Evolutionary conservation across 1,140 invertebrate genomes (phyloP), one percentile per base, ranked within the genome.

Genomic region (Myzus persicae): DNA sequence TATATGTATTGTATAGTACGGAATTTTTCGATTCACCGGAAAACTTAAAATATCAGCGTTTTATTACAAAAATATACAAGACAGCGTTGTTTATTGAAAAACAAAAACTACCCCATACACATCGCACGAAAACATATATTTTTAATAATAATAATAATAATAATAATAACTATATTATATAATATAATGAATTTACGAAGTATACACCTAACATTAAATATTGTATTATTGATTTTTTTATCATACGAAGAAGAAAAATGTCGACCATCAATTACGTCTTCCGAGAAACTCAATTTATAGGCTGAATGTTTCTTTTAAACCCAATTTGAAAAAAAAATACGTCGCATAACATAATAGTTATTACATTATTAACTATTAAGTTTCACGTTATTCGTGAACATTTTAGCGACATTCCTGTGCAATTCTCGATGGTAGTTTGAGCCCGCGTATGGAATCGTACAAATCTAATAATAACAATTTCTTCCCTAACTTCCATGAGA

Each of bases 301-400:
- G 31, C 14, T n/a, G 5, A 76, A 18, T n/a, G n/a, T 76, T 76
- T n/a, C 14, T 76, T 76, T 76, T 36, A 76, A 76, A n/a, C 14
- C 11, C 14, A 5, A n/a, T n/a, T 67, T 67, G 31, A 76, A 14
- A 76, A 76, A 76, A 76, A 76, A 76, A 76, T n/a, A n/a, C n/a
- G 59, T n/a, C 59, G 5, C 59, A 67, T 67, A 76, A 76, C 5
- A n/a, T 4, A n/a, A n/a, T n/a, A 76, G 14, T 51, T 51, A 51
- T 76, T n/a, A 76, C 59, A 76, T 76, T 76, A 76, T n/a, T 76
- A n/a, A n/a, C 59, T 76, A 76, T 76, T 76, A n/a, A 76, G n/a
- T n/a, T 76, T 76, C 31, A 76, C n/a, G 14, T n/a, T 76, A 76
- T 76, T 76, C 31, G 5, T n/a, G 59, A 76, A 76, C 11, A n/a